Percentiles rank a stretch among this genome's conserved stretches.
Conservation (phyloP, 1,140 invertebrate species). For the Ceratina calcarata region DNA sequence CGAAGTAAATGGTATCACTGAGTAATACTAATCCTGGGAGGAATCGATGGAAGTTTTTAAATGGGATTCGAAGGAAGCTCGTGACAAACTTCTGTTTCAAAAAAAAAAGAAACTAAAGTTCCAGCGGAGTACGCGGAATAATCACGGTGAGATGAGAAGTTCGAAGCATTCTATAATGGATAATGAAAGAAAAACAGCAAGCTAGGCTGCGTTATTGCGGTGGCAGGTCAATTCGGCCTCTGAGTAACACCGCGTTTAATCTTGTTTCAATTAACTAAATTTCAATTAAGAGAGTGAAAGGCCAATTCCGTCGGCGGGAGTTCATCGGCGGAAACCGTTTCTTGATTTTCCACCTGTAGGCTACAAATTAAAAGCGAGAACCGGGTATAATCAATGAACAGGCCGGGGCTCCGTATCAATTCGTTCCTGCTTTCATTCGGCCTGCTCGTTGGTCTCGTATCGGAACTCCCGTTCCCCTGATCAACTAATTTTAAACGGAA, state of each 20-base stretch:
- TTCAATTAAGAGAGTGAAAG: slow-evolving; percentile 30
- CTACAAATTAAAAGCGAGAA: slow-evolving; percentile 1
- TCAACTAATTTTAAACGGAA: neutral
- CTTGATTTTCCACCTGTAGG: neutral
- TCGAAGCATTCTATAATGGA: neutral
- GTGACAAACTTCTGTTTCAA: neutral
- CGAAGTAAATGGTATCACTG: neutral
- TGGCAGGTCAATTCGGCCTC: neutral
- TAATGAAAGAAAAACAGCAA: slow-evolving; percentile 20
- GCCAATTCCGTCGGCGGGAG: neutral
- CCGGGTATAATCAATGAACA: neutral
- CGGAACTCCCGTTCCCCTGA: no score
- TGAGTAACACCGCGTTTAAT: neutral
- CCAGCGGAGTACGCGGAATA: neutral
- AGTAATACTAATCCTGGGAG: neutral
- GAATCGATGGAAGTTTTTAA: neutral
- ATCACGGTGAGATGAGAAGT: neutral
- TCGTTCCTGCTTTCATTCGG: neutral
- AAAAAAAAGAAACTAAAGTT: neutral
- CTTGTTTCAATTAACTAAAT: slow-evolving; percentile 15
- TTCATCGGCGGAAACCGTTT: neutral
- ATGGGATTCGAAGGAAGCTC: neutral
- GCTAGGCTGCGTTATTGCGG: neutral
- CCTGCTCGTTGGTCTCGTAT: no score
- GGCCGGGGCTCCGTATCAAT: neutral